phyloP scores from a whole-genome alignment of 2,113 vertebrate genomes.

The Cebidichthys violaceus region DNA sequence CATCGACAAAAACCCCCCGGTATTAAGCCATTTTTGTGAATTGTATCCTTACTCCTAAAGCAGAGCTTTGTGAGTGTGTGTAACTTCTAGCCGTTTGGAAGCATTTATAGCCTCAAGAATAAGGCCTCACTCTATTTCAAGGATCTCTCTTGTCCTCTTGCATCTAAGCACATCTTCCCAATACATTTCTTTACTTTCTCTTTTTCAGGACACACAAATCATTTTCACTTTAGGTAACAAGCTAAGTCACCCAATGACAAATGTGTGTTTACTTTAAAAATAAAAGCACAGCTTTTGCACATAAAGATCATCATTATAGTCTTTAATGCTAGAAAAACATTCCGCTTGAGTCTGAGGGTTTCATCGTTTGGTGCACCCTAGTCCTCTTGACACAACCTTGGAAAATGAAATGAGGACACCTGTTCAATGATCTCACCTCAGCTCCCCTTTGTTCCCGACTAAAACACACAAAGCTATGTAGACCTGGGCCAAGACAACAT shows the following conservation, averaged over 20 bases:
- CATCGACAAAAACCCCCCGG: constrained; percentile 5
- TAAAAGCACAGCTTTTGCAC: neutral
- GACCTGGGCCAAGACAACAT: constrained; percentile 56
- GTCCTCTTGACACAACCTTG: constrained; percentile 24
- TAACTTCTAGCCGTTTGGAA: neutral
- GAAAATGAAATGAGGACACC: constrained; percentile 62
- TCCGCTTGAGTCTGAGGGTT: neutral
- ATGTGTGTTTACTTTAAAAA: neutral
- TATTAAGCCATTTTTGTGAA: constrained; percentile 19
- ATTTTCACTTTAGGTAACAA: constrained; percentile 2
- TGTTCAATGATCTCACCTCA: constrained; percentile 59
- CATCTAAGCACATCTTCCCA: neutral
- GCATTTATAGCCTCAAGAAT: neutral
- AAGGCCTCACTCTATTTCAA: neutral
- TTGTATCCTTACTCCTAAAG: constrained; percentile 3
- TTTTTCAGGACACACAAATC: neutral
- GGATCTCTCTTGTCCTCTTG: neutral
- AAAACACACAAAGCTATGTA: constrained; percentile 42
- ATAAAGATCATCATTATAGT: neutral
- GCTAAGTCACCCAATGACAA: neutral
- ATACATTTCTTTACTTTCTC: neutral
- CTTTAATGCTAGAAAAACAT: neutral
- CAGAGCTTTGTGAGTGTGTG: neutral
- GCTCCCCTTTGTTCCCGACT: constrained; percentile 49
- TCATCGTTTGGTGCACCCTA: constrained; percentile 3